These are phyloP conservation scores for Volucella bombylans DNA, from an alignment of 2,888 invertebrate genomes.

Conservation along the genomic window DNA sequence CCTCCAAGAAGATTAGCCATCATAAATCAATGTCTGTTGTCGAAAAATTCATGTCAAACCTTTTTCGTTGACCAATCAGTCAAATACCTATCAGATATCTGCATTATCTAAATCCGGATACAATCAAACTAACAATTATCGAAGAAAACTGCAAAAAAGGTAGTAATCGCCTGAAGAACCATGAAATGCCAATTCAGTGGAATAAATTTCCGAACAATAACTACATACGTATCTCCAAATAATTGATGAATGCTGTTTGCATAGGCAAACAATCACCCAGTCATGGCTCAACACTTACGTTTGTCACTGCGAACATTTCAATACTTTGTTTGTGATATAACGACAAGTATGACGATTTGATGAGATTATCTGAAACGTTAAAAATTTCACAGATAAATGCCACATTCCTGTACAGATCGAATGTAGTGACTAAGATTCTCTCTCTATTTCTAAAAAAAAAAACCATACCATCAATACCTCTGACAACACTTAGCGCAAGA, in stretches of 20 bases:
- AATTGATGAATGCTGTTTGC: constrained; percentile 6
- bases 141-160: constrained; percentile 1
- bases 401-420: too few relatives aligned
- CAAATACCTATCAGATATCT: too few relatives aligned
- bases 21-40: too few relatives aligned
- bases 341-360: too few relatives aligned
- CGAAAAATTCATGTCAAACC: too few relatives aligned
- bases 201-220: constrained; percentile 6
- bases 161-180: not conserved
- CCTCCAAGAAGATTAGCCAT: too few relatives aligned
- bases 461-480: constrained; percentile 2
- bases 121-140: not conserved
- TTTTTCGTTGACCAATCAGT: too few relatives aligned
- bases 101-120: constrained; percentile 6
- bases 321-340: not conserved
- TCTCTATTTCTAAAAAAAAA: constrained; percentile 7
- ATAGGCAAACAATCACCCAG: constrained; percentile 7
- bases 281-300: not conserved
- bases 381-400: too few relatives aligned
- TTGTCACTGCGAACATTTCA: not conserved
- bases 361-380: too few relatives aligned
- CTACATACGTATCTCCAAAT: not conserved
- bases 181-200: not conserved
- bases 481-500: not conserved
- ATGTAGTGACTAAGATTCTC: too few relatives aligned